Evolutionary conservation across 1,140 invertebrate genomes (phyloP), one percentile per base, ranked within the genome.

Genomic region (Camponotus vicinus): DNA sequence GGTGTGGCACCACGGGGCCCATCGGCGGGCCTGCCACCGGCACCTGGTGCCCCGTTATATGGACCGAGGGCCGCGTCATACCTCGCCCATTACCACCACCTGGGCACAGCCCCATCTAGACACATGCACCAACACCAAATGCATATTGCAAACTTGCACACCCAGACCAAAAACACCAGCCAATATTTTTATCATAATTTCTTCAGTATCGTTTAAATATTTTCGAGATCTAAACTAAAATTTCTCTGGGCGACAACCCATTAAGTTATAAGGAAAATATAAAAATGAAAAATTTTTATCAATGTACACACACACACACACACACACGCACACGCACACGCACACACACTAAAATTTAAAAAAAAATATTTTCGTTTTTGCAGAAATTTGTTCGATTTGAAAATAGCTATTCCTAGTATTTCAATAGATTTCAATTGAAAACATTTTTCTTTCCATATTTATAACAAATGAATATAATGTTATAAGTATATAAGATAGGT

Each of bases 61-160:
- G 94, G 86, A 95, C 92, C 80, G 69, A 42, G 92, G 94, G 92
- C 91, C 95, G 92, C 92, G 93, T 91, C 93, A 95, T 90, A 95
- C 94, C 93, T 92, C 94, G 94, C 93, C 94, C 95, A 94, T 4
- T 52, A 52, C 94, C 94, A 92, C 94, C 95, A 94, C 94, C 93
- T 92, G 93, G 92, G 92, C 94, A 95, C 91, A 95, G 92, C 92
- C 95, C 95, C 95, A 95, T 94, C 95, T 95, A 94, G 93, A 95
- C 95, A 95, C 95, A 95, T 95, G 95, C 95, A 95, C 95, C 95
- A 95, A 95, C 95, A 95, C 95, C 95, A 95, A 87, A 95, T 94
- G 94, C 94, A 95, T 75, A 83, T 95, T 95, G 95, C 94, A 95
- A 94, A 95, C 77, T 80, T 80, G 77, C 94, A 95, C 94, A 95